These are phyloP conservation scores for Pipa parva DNA, from an alignment of 2,113 vertebrate species.

Conservation along the genomic window DNA sequence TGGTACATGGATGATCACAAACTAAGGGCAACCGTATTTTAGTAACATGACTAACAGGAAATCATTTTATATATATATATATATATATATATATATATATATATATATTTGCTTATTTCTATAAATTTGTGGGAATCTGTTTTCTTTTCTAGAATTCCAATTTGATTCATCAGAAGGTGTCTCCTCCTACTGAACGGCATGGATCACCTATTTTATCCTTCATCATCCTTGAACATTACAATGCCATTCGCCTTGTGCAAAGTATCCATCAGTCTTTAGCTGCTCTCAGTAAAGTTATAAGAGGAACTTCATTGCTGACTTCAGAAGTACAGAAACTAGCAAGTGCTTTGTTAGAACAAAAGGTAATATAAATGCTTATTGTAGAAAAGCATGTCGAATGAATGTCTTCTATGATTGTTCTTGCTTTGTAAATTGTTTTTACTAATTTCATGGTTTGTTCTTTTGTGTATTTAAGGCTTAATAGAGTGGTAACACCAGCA, in stretches of 20 bases:
- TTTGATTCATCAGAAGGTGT: conserved; percentile 89
- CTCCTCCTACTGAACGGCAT: conserved; percentile 74
- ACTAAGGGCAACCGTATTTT: too few relatives aligned
- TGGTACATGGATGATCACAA: too few relatives aligned
- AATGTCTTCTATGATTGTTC: background rate
- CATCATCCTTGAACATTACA: conserved; percentile 84
- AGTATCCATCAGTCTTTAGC: conserved; percentile 91
- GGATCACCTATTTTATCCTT: conserved; percentile 84
- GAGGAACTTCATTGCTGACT: conserved; percentile 83
- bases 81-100: too few relatives aligned
- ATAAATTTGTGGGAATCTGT: too few relatives aligned
- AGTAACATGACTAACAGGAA: too few relatives aligned
- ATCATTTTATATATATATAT: too few relatives aligned
- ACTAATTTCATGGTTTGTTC: too few relatives aligned
- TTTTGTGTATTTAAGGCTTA: too few relatives aligned
- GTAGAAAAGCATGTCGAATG: background rate
- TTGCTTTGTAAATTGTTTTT: background rate
- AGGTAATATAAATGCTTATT: conserved; percentile 64
- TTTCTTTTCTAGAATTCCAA: conserved; percentile 73
- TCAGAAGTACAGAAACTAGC: conserved; percentile 85
- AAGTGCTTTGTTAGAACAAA: conserved; percentile 86
- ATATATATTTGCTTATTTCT: too few relatives aligned
- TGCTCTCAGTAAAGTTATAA: conserved; percentile 91
- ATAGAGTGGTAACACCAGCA: too few relatives aligned
- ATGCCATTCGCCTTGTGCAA: conserved; percentile 83